phyloP scores from a whole-genome alignment of 92 coral and sea anemone genomes.

The Diadumene lineata region DNA sequence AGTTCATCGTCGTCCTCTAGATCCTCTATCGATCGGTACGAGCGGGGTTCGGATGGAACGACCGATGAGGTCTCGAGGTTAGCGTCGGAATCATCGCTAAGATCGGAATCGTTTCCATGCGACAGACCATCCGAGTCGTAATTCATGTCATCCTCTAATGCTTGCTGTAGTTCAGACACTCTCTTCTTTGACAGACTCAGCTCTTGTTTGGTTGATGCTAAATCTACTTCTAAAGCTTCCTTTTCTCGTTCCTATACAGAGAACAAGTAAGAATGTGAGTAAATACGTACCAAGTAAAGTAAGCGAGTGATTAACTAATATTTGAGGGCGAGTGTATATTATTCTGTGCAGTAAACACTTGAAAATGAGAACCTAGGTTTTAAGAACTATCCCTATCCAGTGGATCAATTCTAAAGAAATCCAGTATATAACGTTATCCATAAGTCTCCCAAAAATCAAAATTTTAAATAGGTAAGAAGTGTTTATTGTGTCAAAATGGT shows the following conservation, averaged over 20 bases:
- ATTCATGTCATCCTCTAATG: conserved; percentile 89
- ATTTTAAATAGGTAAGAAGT: too few species aligned
- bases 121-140: conserved; percentile 81
- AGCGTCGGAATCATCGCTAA: conserved; percentile 64
- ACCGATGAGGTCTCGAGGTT: conserved; percentile 61
- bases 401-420: too few species aligned
- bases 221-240: conserved; percentile 71
- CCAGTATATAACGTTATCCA: too few species aligned
- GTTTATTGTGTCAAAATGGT: too few species aligned
- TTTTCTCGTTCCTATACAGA: conserved; percentile 75
- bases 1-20: conserved; percentile 72
- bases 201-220: conserved; percentile 84
- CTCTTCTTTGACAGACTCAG: conserved; percentile 85
- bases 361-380: too few species aligned
- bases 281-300: not conserved
- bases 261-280: not conserved
- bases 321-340: too few species aligned
- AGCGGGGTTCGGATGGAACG: conserved; percentile 86
- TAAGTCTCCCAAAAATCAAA: too few species aligned
- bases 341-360: too few species aligned
- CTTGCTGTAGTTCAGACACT: conserved; percentile 86
- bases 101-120: conserved; percentile 67
- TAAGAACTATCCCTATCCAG: too few species aligned
- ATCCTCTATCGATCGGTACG: conserved; percentile 93
- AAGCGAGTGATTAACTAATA: too few species aligned